These are phyloP conservation scores for Liasis olivaceus DNA, from an alignment of 2,797 vertebrate genomes.

Conservation along the genomic window DNA sequence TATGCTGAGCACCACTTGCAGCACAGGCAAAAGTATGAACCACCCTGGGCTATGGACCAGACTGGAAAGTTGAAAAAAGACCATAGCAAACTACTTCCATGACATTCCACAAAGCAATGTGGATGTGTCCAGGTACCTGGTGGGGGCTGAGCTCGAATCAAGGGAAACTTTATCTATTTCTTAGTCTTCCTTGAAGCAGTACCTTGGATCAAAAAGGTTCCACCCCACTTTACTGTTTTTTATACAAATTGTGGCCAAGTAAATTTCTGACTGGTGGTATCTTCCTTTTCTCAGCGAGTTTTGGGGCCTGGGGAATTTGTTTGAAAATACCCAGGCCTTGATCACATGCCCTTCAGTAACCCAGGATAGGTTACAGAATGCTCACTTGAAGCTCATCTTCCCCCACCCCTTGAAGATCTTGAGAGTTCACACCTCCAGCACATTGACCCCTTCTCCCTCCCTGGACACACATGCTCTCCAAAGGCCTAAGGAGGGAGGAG, in stretches of 20 bases:
- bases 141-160: background rate
- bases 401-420: background rate
- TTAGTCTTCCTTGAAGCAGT: background rate
- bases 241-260: background rate
- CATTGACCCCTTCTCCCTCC: conserved; percentile 1
- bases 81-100: background rate
- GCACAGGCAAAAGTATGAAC: background rate
- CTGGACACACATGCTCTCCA: conserved; percentile 2
- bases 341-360: background rate
- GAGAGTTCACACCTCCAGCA: conserved; percentile 34
- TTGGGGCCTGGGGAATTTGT: background rate
- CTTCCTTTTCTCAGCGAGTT: background rate
- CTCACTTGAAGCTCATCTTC: background rate
- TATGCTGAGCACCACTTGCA: background rate
- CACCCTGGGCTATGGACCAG: background rate
- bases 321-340: background rate
- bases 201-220: background rate
- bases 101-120: background rate
- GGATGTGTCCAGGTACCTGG: background rate
- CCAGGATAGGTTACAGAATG: background rate
- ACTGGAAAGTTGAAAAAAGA: background rate
- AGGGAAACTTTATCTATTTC: background rate
- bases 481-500: conserved; percentile 2
- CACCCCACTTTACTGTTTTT: rapidly evolving
- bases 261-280: conserved; percentile 1